Base-by-base conservation (phyloP, 2,888 invertebrate species). In the Romanomermis culicivorax region DNA sequence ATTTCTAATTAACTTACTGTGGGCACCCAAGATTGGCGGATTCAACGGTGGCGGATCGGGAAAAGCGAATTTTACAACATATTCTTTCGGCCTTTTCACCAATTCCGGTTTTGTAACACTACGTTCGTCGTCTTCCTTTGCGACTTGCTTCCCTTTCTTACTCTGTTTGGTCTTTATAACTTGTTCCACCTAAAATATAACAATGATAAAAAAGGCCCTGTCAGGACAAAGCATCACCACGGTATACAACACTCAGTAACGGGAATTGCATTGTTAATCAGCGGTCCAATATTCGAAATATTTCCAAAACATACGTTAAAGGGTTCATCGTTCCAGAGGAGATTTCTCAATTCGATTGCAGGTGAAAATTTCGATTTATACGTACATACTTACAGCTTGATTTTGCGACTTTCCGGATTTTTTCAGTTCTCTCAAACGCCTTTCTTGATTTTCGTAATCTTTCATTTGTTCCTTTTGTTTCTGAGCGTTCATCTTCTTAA, bases 371-470 rank as follows among this genome's bases (percentile, higher is more conserved):
- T 45, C 7, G 4, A 45, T 23, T 23, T 23, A 7, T 23, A 45
- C 11, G 4, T n/a, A 27, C 25, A 49, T 7, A 53, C 52, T 3
- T 49, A 54, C 74, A 2, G 95, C 95, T 63, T 82, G 81, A 72
- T 95, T 97, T 69, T 86, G 86, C 0, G 91, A 91, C 68, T 89
- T 85, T 45, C 86, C 83, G 1, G 85, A 80, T 74, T 97, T 99
- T 74, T 97, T 97, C 69, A 97, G 68, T 55, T 91, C 93, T 63
- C 84, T 87, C n/a, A 99, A 69, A 57, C 81, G 77, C 71, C 91
- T 95, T 70, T 97, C 93, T 69, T 97, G 97, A 67, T 93, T 93
- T 68, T 99, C 97, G 68, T 83, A 99, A 60, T 93, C 91, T 70
- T 97, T 97, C 51, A 83, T 76, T 78, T 85, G 83, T 71, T 97